Evolutionary conservation across 1,140 invertebrate species (phyloP), one percentile per base, ranked within the genome.

Genomic region (Parapsyche elsis): DNA sequence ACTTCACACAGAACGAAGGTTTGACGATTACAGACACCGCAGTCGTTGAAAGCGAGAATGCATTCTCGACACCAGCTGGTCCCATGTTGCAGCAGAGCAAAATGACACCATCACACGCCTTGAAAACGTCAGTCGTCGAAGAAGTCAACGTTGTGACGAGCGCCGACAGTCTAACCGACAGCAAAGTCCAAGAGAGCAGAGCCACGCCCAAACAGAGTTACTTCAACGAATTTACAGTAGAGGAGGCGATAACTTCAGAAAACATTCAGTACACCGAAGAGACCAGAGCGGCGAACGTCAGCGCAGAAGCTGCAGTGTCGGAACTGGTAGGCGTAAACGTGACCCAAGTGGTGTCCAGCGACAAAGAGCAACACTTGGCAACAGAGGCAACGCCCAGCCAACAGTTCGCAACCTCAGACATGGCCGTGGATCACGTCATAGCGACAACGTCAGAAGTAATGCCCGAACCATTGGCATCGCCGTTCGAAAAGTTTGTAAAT

Each of bases 61-160:
- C 87, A 12, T 86, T 92, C 10, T 84, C 87, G 74, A 81, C 86
- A 16, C 87, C 87, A 59, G 87, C 90, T 70, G 81, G 90, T 30
- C 92, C 92, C 7, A 90, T 92, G 80, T 86, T 85, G 30, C 90
- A 92, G 81, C 89, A 85, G 80, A 88, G 89, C 1, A 92, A 91
- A 87, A 81, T 86, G 45, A 86, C 88, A 2, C 86, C 90, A 10
- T 87, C 88, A 0, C 90, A 91, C 83, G 86, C 90, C 23, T 82
- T 92, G 90, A 80, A 91, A 59, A 84, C 91, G n/a, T 85, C 91
- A 57, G 85, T 92, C 80, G 87, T 92, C 53, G 90, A 92, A 86
- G 91, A 93, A 88, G 90, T 90, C 19, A 85, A 87, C 76, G 84
- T 88, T 16, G 87, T 91, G 80, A 89, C 90, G 84, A 86, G 87